Percentiles rank a stretch among this genome's conserved stretches.
Evolutionary conservation across 2,888 invertebrate species (phyloP).

Genomic region (Chrysolina americana): DNA sequence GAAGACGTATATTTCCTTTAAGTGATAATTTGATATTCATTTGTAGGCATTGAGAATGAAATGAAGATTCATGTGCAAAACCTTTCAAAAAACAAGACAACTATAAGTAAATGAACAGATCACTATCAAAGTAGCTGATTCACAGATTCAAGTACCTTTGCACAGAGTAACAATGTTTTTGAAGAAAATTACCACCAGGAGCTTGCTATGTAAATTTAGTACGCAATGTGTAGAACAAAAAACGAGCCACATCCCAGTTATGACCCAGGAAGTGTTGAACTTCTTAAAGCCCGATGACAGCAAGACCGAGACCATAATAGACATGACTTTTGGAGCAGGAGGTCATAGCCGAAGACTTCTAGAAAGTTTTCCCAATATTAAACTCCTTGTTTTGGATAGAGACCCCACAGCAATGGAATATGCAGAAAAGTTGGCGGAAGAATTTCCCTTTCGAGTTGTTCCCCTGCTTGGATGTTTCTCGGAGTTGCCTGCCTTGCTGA

Average conservation of each 20-base stretch:
- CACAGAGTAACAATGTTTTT: slow-evolving; percentile 37
- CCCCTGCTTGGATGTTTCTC: slow-evolving; percentile 93
- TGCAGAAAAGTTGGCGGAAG: slow-evolving; percentile 76
- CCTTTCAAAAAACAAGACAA: too few relatives aligned
- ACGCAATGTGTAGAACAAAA: slow-evolving; percentile 41
- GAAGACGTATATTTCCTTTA: too few relatives aligned
- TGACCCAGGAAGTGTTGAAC: slow-evolving; percentile 80
- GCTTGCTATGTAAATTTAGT: slow-evolving; percentile 49
- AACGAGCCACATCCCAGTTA: slow-evolving; percentile 81
- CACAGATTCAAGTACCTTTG: neutral
- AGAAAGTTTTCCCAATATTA: slow-evolving; percentile 75
- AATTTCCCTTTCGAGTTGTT: slow-evolving; percentile 80
- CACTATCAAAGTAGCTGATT: neutral
- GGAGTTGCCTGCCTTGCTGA: slow-evolving; percentile 82
- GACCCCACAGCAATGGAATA: slow-evolving; percentile 85
- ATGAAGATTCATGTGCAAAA: too few relatives aligned
- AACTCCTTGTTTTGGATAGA: slow-evolving; percentile 87
- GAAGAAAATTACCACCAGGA: slow-evolving; percentile 37
- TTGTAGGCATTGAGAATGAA: too few relatives aligned
- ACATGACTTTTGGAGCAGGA: slow-evolving; percentile 97
- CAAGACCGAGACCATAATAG: slow-evolving; percentile 81
- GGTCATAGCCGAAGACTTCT: slow-evolving; percentile 88
- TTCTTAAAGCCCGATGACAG: slow-evolving; percentile 76
- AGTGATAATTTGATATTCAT: too few relatives aligned
- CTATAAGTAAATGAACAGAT: too few relatives aligned